Base-by-base conservation (phyloP, 2,888 invertebrate genomes). In the Drosophila neotestacea region DNA sequence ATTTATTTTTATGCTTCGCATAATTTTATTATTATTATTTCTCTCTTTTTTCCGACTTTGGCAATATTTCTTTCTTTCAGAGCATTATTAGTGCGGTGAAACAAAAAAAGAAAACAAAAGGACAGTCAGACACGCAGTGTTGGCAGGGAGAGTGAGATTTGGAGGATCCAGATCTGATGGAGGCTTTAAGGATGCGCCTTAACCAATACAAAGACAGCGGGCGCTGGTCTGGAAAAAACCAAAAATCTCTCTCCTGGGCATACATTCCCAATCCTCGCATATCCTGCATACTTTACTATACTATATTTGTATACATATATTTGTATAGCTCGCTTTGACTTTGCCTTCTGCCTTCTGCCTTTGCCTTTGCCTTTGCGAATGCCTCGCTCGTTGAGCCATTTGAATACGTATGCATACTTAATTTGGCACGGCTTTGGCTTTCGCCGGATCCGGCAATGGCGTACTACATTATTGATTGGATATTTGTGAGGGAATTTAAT, bases 371-470 rank as follows among this genome's bases (percentile, higher is more conserved):
- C 41, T 47, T 55, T 52, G 60, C 30, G 27, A 42, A 36, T 27
- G 16, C 60, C 66, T 42, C 58, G 47, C 55, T 42, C 54, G 55
- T 60, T 69, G 77, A 81, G 73, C 79, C 79, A 85, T 85, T 85
- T 87, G 89, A 89, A 89, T 89, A 75, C 89, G 88, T 82, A 85
- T 85, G 85, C 89, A 85, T 85, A 85, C 80, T 89, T 89, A 85
- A 85, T 85, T 85, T 81, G 70, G 76, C 68, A 81, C 69, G 81
- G 73, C 86, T 84, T 72, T 73, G 76, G 55, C 66, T 71, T 56
- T 54, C 65, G 70, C 65, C 47, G 44, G 74, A 85, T 85, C 77
- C 73, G 69, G 51, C 72, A 70, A 67, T 60, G 67, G 70, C 70
- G 65, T 83, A 88, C 86, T 84, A 84, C 84, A 84, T 81, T 82